Percentiles rank a stretch among this genome's conserved stretches.
Evolutionary conservation across 1,140 invertebrate species (phyloP).

Genomic region (Euwallacea similis): DNA sequence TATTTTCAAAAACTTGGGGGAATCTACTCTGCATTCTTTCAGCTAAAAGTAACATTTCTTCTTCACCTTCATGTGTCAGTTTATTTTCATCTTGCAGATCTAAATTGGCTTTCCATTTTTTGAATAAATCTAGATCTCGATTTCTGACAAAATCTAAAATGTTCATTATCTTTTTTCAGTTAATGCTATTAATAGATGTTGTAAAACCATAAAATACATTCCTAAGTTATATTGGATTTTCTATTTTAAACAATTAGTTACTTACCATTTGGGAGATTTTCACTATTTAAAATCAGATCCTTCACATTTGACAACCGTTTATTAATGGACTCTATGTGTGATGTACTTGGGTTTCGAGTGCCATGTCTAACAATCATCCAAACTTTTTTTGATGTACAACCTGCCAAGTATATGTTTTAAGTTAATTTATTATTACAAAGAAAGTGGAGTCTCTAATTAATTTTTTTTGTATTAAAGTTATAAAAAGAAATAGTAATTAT

Average conservation of each 20-base stretch:
- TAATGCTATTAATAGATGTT: too few relatives aligned
- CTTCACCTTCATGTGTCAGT: slow-evolving; percentile 65
- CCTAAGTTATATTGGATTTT: slow-evolving; percentile 16
- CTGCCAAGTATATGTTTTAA: slow-evolving; percentile 51
- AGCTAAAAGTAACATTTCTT: slow-evolving; percentile 66
- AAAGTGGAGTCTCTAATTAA: too few relatives aligned
- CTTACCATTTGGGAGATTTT: slow-evolving; percentile 39
- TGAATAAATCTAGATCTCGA: slow-evolving; percentile 54
- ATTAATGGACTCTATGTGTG: slow-evolving; percentile 58
- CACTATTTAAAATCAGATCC: slow-evolving; percentile 56
- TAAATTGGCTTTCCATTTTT: slow-evolving; percentile 58
- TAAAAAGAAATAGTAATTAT: too few relatives aligned
- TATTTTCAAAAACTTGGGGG: slow-evolving; percentile 60
- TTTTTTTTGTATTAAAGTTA: too few relatives aligned
- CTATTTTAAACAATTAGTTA: slow-evolving; percentile 21
- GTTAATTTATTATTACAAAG: too few relatives aligned
- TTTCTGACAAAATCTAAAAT: slow-evolving; percentile 43
- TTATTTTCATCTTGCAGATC: slow-evolving; percentile 55
- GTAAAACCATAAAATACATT: slow-evolving; percentile 7
- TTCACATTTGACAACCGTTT: slow-evolving; percentile 56
- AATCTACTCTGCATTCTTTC: slow-evolving; percentile 68
- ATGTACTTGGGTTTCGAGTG: slow-evolving; percentile 64
- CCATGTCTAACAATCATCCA: slow-evolving; percentile 71
- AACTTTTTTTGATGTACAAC: slow-evolving; percentile 62
- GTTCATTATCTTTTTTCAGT: slow-evolving; percentile 1